These are phyloP conservation scores for Sebastes baramenuke DNA, from an alignment of 2,797 vertebrate genomes.

Conservation along the genomic window DNA sequence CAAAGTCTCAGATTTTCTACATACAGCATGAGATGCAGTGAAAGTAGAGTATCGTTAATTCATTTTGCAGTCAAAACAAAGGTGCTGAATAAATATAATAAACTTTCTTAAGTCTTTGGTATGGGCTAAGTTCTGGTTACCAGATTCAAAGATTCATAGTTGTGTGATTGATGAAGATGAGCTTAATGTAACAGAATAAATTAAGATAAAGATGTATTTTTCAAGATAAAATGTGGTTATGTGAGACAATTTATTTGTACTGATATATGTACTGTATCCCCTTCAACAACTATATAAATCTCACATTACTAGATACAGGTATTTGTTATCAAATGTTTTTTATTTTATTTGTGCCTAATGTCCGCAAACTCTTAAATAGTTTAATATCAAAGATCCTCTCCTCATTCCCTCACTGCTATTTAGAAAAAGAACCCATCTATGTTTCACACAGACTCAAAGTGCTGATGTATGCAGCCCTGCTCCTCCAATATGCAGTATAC, in stretches of 20 bases:
- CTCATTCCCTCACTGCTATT: background rate
- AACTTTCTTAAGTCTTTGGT: background rate
- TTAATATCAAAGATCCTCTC: background rate
- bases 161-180: background rate
- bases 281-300: background rate
- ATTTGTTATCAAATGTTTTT: background rate
- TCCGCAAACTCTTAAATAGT: background rate
- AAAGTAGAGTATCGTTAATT: background rate
- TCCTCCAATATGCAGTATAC: background rate
- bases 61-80: background rate
- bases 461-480: conserved; percentile 12
- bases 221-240: background rate
- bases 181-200: background rate
- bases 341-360: background rate
- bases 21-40: background rate
- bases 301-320: too few species aligned
- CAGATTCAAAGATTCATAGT: background rate
- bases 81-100: background rate
- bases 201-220: background rate
- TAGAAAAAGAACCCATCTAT: background rate
- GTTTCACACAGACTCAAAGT: background rate
- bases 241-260: background rate
- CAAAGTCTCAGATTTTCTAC: background rate
- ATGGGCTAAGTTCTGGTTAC: background rate
- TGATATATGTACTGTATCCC: background rate